These are phyloP conservation scores for Latrodectus geometricus DNA, from an alignment of 1,140 invertebrate species.

Conservation along the genomic window DNA sequence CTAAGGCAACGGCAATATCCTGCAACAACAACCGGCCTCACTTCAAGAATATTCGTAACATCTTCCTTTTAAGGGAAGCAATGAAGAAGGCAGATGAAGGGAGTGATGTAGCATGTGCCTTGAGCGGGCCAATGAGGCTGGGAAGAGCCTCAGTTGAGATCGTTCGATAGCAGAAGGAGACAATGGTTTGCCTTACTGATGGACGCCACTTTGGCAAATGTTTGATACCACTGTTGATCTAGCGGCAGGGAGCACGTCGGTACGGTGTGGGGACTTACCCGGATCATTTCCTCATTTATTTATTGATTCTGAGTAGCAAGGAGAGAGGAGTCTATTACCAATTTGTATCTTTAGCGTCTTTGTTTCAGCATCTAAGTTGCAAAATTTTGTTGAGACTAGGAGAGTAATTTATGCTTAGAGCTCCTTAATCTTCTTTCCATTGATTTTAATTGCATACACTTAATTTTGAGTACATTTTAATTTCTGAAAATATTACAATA, in stretches of 20 bases:
- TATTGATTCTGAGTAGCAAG: conserved; percentile 21
- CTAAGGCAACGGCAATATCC: neutral
- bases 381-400: no score
- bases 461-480: no score
- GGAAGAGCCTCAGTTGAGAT: neutral
- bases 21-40: neutral
- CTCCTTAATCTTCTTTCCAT: no score
- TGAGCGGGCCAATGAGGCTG: neutral
- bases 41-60: neutral
- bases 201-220: neutral
- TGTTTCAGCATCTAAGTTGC: no score
- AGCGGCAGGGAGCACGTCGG: neutral
- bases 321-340: neutral
- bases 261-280: neutral
- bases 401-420: no score
- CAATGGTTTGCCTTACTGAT: neutral
- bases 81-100: neutral
- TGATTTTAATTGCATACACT: no score
- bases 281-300: conserved; percentile 36
- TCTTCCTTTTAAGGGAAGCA: neutral
- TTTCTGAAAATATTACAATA: no score
- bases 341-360: no score
- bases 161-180: conserved; percentile 6
- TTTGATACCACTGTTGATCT: neutral
- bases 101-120: neutral